Evolutionary conservation across 2,888 invertebrate species (phyloP).

Genomic region (Amiota communis): DNA sequence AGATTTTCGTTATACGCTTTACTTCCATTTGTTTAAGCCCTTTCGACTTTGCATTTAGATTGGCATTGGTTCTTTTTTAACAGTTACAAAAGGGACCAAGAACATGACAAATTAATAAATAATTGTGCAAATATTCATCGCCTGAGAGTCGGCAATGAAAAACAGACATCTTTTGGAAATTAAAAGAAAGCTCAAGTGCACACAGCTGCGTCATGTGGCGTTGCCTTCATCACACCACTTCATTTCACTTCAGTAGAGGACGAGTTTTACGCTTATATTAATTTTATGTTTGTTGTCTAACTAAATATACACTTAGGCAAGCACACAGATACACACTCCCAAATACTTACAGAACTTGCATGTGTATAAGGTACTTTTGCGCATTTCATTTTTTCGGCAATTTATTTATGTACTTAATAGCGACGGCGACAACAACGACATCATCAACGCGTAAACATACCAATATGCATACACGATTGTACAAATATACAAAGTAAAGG

Average conservation of each 20-base stretch:
- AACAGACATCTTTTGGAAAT: background rate
- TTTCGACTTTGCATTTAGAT: background rate
- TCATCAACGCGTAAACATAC: constrained; percentile 9
- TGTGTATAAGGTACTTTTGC: constrained; percentile 3
- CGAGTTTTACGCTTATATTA: background rate
- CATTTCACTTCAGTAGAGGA: too few species aligned
- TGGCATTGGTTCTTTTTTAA: background rate
- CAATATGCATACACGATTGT: background rate
- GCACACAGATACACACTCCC: background rate
- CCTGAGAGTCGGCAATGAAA: constrained; percentile 6
- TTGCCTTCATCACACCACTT: too few species aligned
- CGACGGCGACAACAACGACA: constrained; percentile 62
- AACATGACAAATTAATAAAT: constrained; percentile 22
- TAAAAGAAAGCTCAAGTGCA: background rate
- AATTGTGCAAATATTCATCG: constrained; percentile 26
- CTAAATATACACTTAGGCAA: background rate
- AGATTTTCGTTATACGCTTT: background rate
- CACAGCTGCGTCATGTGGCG: background rate
- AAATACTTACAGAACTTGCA: background rate
- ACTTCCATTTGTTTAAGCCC: background rate
- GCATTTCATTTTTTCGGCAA: constrained; percentile 41
- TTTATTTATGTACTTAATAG: constrained; percentile 66
- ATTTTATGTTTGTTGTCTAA: constrained; percentile 23
- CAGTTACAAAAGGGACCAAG: background rate
- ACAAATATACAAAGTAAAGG: too few species aligned